Conservation (phyloP, 2,797 vertebrate species). For the Acipenser ruthenus region DNA sequence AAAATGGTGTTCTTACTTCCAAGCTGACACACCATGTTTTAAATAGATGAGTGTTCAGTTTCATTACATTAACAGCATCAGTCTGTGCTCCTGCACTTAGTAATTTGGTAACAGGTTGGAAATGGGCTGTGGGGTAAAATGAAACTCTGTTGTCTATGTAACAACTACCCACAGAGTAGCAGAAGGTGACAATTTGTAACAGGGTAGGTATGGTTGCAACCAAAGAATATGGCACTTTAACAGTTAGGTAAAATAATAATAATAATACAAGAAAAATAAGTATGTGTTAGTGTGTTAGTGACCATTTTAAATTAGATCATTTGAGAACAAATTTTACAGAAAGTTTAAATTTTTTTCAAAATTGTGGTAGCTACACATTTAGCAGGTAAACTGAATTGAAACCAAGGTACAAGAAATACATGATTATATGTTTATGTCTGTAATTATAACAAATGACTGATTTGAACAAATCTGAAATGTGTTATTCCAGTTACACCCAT, state of each 20-base stretch:
- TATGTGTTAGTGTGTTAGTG: not conserved
- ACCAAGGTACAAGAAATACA: too few relatives aligned
- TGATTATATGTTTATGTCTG: too few relatives aligned
- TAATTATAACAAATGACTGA: too few relatives aligned
- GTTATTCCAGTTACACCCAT: too few relatives aligned
- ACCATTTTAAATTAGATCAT: too few relatives aligned
- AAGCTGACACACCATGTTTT: conserved; percentile 70
- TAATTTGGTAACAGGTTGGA: conserved; percentile 96
- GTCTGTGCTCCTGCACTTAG: conserved; percentile 57
- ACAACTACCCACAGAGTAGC: conserved; percentile 57
- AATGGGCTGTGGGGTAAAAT: conserved; percentile 84
- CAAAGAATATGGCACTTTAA: conserved; percentile 5
- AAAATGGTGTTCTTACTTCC: conserved; percentile 54
- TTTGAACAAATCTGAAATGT: too few relatives aligned
- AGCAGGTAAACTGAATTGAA: too few relatives aligned
- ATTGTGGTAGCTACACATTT: too few relatives aligned
- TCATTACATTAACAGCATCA: conserved; percentile 77
- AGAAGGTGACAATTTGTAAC: conserved; percentile 58
- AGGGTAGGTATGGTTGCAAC: conserved; percentile 21
- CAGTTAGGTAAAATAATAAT: too few relatives aligned
- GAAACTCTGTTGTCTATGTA: conserved; percentile 77
- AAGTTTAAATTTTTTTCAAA: too few relatives aligned
- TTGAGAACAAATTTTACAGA: too few relatives aligned
- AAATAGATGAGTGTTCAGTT: conserved; percentile 70
- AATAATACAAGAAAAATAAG: conserved; percentile 11